Evolutionary conservation across 2,888 invertebrate genomes (phyloP).

Genomic region (Rotaria magnacalcarata): DNA sequence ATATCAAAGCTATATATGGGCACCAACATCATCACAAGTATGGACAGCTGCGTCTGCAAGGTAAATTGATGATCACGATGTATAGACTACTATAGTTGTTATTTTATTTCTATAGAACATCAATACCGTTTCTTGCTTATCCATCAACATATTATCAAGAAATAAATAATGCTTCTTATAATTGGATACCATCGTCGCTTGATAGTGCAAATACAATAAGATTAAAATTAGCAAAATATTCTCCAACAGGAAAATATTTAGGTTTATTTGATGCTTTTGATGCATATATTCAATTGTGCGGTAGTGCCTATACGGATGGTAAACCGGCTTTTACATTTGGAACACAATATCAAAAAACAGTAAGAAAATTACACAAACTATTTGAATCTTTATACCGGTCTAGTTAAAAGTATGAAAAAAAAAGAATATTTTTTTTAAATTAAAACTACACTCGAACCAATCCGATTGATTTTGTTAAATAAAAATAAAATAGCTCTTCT

Average conservation of each 20-base stretch:
- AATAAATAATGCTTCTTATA: not conserved
- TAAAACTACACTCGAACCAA: no score
- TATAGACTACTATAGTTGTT: not conserved
- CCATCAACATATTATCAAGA: conserved; percentile 5
- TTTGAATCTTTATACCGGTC: no score
- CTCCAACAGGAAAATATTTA: not conserved
- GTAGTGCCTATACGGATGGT: not conserved
- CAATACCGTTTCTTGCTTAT: conserved; percentile 9
- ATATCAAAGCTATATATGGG: not conserved
- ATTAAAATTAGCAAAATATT: conserved; percentile 11
- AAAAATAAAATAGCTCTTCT: no score
- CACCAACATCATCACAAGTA: not conserved
- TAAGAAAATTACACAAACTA: not conserved
- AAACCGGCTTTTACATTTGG: not conserved
- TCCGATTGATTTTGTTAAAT: no score
- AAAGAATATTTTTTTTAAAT: no score
- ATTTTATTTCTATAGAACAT: not conserved
- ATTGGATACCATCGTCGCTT: not conserved
- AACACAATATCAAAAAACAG: not conserved
- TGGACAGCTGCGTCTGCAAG: not conserved
- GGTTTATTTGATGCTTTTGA: not conserved
- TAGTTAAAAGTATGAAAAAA: no score
- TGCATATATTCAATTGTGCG: not conserved
- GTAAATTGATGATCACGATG: not conserved
- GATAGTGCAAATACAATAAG: not conserved